phyloP scores from a whole-genome alignment of 1,140 invertebrate genomes.

The Drosophila pallidifrons region DNA sequence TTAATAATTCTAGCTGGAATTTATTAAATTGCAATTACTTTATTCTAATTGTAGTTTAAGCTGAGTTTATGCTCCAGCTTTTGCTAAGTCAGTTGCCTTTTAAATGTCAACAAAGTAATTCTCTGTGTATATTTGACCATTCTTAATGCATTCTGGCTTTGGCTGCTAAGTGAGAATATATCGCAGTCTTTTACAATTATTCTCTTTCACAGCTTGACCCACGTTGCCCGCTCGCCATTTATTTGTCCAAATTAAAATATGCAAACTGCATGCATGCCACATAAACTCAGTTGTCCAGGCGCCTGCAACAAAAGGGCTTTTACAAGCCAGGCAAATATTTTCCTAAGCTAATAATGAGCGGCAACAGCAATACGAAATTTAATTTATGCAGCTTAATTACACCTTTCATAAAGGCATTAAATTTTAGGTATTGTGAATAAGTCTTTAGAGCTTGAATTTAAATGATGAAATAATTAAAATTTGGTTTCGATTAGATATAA shows the following conservation, averaged over 20 bases:
- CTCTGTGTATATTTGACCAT: background rate
- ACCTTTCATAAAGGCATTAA: background rate
- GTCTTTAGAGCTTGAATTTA: too few species aligned
- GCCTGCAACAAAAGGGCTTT: background rate
- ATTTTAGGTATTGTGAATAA: background rate
- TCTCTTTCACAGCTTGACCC: background rate
- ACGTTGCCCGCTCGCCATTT: background rate
- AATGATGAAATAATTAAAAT: too few species aligned
- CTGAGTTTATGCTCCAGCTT: background rate
- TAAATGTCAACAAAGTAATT: too few species aligned
- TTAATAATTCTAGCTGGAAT: background rate
- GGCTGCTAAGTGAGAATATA: background rate
- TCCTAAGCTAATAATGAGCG: background rate
- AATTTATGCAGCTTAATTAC: background rate
- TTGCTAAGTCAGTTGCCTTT: background rate
- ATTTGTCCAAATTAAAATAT: constrained; percentile 1
- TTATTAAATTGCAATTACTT: background rate
- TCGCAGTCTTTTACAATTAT: background rate
- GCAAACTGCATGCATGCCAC: background rate
- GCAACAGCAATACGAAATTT: background rate
- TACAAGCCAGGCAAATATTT: background rate
- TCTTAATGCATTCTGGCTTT: background rate
- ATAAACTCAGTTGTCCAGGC: background rate
- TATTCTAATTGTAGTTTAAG: background rate
- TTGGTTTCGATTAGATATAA: too few species aligned